phyloP scores from a whole-genome alignment of 37 sponge, comb jelly and placozoan species.

The Chondrilla cf. caribensis region DNA sequence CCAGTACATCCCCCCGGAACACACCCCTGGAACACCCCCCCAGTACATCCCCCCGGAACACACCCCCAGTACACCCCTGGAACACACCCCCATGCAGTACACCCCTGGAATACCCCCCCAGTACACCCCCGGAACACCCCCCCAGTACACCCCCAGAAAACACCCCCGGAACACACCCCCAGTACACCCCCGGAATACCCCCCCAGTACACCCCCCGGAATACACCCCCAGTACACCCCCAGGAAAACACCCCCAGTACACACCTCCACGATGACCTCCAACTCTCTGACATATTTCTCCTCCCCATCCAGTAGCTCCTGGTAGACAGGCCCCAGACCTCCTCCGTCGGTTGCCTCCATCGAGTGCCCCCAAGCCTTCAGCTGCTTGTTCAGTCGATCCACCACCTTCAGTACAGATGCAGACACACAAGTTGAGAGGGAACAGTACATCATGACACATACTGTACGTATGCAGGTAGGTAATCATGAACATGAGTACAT shows the following conservation, averaged over 20 bases:
- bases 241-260: background rate
- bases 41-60: no score
- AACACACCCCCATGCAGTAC: no score
- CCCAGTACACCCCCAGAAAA: background rate
- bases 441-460: background rate
- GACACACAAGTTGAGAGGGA: background rate
- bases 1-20: background rate
- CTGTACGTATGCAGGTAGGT: background rate
- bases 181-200: background rate
- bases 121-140: background rate
- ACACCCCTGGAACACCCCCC: background rate
- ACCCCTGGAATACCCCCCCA: no score
- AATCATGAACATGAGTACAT: background rate
- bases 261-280: conserved; percentile 3
- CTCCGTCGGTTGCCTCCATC: background rate
- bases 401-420: no score
- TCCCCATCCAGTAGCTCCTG: conserved; percentile 10
- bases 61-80: no score
- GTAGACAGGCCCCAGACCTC: conserved; percentile 8
- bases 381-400: background rate
- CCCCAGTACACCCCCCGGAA: background rate
- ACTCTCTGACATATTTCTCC: background rate
- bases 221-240: background rate
- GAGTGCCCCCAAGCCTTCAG: conserved; percentile 23
- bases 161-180: background rate